Base-by-base conservation (phyloP, 2,888 invertebrate species). In the Sinotaia quadrata region DNA sequence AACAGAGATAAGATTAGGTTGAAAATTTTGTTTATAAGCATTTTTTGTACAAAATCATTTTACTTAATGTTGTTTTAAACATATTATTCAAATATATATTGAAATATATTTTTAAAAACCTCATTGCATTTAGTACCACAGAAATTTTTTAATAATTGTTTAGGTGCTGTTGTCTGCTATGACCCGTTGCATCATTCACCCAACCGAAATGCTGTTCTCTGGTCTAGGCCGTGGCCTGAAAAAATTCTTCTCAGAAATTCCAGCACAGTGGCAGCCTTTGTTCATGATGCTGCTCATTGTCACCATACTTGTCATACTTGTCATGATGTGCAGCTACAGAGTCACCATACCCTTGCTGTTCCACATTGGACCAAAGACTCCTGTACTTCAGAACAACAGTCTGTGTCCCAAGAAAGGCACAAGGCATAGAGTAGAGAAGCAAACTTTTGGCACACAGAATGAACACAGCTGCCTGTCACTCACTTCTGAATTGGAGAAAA, bases 211-310 rank as follows among this genome's bases (percentile, higher is more conserved):
- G 21, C 36, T 81, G 7, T 73, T 75, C 24, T 65, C 73, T n/a
- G 75, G 81, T 15, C 68, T 83, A 18, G 84, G 84, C 8, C 68
- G 74, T 37, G 75, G 77, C 57, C 72, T 82, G n/a, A 69, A 77
- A 21, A 59, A 76, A 5, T 80, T 85, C 67, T 82, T 85, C 74
- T 49, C 67, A 0, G 81, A 85, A 60, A 83, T 85, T 47, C 85
- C 85, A 5, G 51, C 71, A 21, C 84, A 75, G 60, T 85, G 84
- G 84, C 84, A 85, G 61, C 85, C 82, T 7, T 31, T 83, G 0
- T 72, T 85, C 69, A 67, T 84, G 33, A 49, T 79, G 29, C 51
- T 76, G 21, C 66, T 78, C 0, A n/a, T 75, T 10, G 15, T 75
- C 8, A 29, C 72, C 21, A 51, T 75, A 2, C 27, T 79, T 1